Conservation (phyloP, 2,797 vertebrate genomes). For the Pampus argenteus region DNA sequence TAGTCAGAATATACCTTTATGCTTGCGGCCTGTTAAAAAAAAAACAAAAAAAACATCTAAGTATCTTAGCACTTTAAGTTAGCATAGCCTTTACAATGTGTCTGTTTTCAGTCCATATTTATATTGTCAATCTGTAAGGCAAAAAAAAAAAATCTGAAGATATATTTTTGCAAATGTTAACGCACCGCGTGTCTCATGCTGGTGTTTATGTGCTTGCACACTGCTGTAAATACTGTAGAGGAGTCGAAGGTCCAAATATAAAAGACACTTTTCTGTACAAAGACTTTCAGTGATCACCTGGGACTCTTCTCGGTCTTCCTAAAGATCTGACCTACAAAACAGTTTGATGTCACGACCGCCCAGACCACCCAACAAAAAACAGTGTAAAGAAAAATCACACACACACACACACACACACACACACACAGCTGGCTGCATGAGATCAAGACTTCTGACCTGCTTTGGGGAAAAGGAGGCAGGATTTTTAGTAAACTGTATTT, state of each 20-base stretch:
- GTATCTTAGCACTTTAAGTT: constrained; percentile 81
- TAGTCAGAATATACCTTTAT: constrained; percentile 63
- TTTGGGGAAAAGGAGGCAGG: constrained; percentile 15
- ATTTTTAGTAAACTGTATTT: constrained; percentile 51
- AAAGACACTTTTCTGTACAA: constrained; percentile 61
- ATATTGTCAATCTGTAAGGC: constrained; percentile 71
- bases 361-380: constrained; percentile 71
- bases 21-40: constrained; percentile 76
- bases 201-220: constrained; percentile 62
- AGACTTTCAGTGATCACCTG: constrained; percentile 48
- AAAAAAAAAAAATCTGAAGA: constrained; percentile 65
- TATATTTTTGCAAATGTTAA: constrained; percentile 80
- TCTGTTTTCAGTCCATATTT: constrained; percentile 67
- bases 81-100: constrained; percentile 62
- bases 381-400: neutral
- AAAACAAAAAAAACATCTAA: constrained; percentile 17
- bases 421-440: constrained; percentile 34
- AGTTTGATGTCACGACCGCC: constrained; percentile 74
- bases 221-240: constrained; percentile 41
- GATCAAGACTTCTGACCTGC: constrained; percentile 33
- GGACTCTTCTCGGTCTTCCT: constrained; percentile 69
- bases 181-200: constrained; percentile 46
- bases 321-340: constrained; percentile 51
- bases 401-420: constrained; percentile 12
- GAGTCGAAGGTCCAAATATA: constrained; percentile 26